These are phyloP conservation scores for Eulimnadia texana DNA, from an alignment of 1,140 invertebrate species.

Conservation along the genomic window DNA sequence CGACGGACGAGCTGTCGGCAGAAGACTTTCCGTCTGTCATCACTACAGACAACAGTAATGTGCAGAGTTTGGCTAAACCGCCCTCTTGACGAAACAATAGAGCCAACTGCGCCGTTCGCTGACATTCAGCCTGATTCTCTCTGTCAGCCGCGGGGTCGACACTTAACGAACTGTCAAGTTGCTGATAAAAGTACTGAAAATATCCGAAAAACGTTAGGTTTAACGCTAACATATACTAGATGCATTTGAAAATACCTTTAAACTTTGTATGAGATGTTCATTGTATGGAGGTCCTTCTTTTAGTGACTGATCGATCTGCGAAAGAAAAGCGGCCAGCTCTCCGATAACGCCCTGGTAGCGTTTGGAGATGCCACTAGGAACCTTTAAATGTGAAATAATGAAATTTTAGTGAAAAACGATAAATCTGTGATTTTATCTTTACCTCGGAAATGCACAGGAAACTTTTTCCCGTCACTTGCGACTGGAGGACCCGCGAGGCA, in stretches of 20 bases:
- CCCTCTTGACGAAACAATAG: slow-evolving; percentile 8
- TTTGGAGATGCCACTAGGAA: not conserved
- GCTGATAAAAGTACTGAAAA: not conserved
- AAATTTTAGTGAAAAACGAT: too few relatives aligned
- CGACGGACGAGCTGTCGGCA: not conserved
- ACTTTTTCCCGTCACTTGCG: not conserved
- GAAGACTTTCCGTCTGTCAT: not conserved
- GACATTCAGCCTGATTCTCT: not conserved
- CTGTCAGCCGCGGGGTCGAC: not conserved
- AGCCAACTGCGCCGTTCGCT: slow-evolving; percentile 5
- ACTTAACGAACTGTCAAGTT: not conserved
- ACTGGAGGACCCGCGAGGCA: not conserved
- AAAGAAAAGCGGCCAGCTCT: not conserved
- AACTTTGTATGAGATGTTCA: not conserved
- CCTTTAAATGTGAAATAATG: too few relatives aligned
- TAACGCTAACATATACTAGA: not conserved
- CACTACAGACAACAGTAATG: not conserved
- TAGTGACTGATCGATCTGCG: not conserved
- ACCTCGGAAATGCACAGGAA: not conserved
- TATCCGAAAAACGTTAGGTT: not conserved
- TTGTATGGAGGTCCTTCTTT: not conserved
- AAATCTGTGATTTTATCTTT: too few relatives aligned
- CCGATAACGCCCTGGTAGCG: not conserved
- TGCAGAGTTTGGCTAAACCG: slow-evolving; percentile 3
- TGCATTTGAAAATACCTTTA: not conserved